Base-by-base conservation (phyloP, 2,113 vertebrate genomes). In the Rhagologus leucostigma region DNA sequence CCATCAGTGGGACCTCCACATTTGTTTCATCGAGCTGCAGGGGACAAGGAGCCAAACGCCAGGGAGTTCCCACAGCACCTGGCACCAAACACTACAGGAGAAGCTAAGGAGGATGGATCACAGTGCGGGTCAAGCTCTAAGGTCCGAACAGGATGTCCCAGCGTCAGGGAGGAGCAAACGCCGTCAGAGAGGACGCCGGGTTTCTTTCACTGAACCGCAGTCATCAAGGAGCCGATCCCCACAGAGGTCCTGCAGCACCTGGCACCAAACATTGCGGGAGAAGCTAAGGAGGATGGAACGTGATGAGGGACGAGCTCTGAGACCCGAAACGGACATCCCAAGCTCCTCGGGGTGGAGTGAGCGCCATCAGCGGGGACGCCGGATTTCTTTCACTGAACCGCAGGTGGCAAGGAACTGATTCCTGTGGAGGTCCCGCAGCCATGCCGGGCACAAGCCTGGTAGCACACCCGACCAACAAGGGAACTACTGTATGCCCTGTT, bases 1-100 rank as follows among this genome's bases (percentile, higher is more conserved):
- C 22, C 21, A 1, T 33, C 15, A 29, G 26, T 0, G 2, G 16
- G 16, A 29, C 17, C 1, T 0, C 37, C 0, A 0, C 18, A 5
- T 46, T 53, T 65, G 21, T 41, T 65, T 24, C 22, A 9, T 5
- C 16, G 9, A 42, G 29, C 22, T 6, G 10, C 39, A 32, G 23
- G 9, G 6, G 13, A 52, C 63, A 64, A 81, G 42, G 17, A 82
- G 20, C 27, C 23, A 24, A 82, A n/a, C 23, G 3, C 9, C 0
- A 0, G 18, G 22, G 33, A 29, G 9, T 17, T 41, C 42, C 39
- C 9, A 3, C 33, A 63, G 33, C 26, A 52, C 24, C n/a, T 17
- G 27, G 50, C 33, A 44, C 50, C 50, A 52, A 71, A 44, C 20
- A 32, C 39, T 37, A 16, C 10, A 35, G 52, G 18, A 85, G n/a